Conservation (phyloP, 2,888 invertebrate genomes). For the Plagiodera versicolora region DNA sequence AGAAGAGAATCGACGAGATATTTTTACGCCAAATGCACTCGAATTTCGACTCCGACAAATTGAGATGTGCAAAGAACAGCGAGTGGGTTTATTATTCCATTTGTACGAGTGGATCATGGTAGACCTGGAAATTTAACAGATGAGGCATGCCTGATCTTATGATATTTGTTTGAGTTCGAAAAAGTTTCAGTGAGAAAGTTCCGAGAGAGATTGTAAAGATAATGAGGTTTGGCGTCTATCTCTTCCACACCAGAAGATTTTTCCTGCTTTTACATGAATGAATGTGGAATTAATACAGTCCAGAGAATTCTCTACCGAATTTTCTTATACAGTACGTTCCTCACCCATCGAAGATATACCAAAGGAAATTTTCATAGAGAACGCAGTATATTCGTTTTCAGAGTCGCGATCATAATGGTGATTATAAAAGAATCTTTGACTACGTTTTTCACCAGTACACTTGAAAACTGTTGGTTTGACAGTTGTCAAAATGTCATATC, state of each 20-base stretch:
- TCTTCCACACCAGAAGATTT: background rate
- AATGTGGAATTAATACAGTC: too few relatives aligned
- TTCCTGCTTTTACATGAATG: too few relatives aligned
- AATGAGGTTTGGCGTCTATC: background rate
- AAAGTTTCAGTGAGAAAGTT: background rate
- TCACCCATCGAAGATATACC: too few relatives aligned
- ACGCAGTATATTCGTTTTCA: too few relatives aligned
- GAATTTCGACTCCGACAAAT: background rate
- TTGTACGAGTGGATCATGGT: background rate
- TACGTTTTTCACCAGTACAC: too few relatives aligned
- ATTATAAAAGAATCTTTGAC: too few relatives aligned
- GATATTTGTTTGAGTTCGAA: background rate
- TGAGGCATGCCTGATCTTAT: background rate
- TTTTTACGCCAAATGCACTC: background rate
- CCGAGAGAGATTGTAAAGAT: background rate
- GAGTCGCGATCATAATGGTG: too few relatives aligned
- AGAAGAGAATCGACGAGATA: background rate
- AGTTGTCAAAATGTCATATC: too few relatives aligned
- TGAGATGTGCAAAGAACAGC: background rate
- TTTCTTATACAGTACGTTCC: too few relatives aligned
- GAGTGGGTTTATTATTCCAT: background rate
- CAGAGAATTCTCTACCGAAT: too few relatives aligned
- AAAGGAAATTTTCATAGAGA: too few relatives aligned
- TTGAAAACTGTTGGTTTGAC: too few relatives aligned
- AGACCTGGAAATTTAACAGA: background rate